Evolutionary conservation across 2,113 vertebrate genomes (phyloP).

Genomic region (Tylochromis polylepis): DNA sequence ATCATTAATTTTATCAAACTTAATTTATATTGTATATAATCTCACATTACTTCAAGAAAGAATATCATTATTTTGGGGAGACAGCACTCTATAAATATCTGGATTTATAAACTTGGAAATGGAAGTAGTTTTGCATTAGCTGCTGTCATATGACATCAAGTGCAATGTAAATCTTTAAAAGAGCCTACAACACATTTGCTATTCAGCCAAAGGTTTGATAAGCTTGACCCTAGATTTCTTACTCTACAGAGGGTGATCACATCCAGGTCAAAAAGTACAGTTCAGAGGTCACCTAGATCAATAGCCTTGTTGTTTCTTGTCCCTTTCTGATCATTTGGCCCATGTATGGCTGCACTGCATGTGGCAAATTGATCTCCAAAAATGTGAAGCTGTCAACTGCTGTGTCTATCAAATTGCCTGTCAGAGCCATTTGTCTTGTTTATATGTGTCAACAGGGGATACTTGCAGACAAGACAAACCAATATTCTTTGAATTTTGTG

Average conservation of each 20-base stretch:
- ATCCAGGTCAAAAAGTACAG: slow-evolving; percentile 1
- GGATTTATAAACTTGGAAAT: not conserved
- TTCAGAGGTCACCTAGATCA: slow-evolving; percentile 19
- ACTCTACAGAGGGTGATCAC: not conserved
- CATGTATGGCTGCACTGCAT: not conserved
- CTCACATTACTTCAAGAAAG: not conserved
- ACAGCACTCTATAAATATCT: not conserved
- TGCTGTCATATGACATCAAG: not conserved
- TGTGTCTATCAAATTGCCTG: slow-evolving; percentile 37
- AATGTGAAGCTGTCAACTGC: slow-evolving; percentile 31
- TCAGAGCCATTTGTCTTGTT: slow-evolving; percentile 42
- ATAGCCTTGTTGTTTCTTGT: slow-evolving; percentile 4
- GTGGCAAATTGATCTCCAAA: slow-evolving; percentile 34
- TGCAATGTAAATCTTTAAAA: not conserved
- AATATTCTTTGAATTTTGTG: not conserved
- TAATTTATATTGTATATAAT: not conserved
- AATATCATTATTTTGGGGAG: not conserved
- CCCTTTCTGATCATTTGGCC: not conserved
- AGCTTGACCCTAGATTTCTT: not conserved
- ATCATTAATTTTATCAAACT: not conserved
- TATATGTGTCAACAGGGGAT: slow-evolving; percentile 15
- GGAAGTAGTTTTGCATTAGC: not conserved
- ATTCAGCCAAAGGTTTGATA: not conserved
- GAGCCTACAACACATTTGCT: not conserved
- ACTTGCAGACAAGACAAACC: not conserved